phyloP scores from a whole-genome alignment of 2,888 invertebrate genomes.

The Ophonus ardosiacus region DNA sequence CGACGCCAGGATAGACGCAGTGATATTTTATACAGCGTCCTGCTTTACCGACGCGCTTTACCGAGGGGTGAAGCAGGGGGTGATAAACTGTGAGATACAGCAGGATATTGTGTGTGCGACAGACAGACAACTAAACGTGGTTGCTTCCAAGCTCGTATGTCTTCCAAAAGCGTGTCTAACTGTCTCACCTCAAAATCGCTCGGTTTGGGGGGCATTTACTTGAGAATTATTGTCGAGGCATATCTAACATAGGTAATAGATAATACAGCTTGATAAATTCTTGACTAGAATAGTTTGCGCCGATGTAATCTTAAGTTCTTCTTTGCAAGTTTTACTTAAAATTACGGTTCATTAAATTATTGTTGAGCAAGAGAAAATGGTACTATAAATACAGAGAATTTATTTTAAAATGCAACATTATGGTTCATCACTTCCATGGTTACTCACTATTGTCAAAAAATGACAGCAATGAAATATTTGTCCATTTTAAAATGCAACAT shows the following conservation, averaged over 20 bases:
- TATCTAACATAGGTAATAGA: not conserved
- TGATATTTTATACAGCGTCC: constrained; percentile 32
- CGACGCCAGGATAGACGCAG: constrained; percentile 22
- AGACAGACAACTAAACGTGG: constrained; percentile 14
- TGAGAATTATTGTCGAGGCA: not conserved
- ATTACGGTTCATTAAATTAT: not conserved
- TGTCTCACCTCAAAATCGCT: not conserved
- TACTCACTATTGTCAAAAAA: too few relatives aligned
- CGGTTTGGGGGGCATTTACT: not conserved
- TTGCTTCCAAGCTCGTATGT: not conserved
- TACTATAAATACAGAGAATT: not conserved
- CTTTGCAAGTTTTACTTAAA: too few relatives aligned
- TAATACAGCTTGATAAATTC: too few relatives aligned
- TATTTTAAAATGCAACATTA: too few relatives aligned
- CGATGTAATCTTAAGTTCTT: too few relatives aligned
- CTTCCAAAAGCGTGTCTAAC: not conserved
- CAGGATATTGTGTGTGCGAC: constrained; percentile 5
- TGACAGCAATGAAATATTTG: too few relatives aligned
- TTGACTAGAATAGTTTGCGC: too few relatives aligned
- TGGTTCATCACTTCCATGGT: too few relatives aligned
- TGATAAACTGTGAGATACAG: constrained; percentile 9
- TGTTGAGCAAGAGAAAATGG: not conserved
- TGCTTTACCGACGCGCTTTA: not conserved
- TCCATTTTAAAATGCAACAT: too few relatives aligned
- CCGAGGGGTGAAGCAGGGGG: not conserved